A percentile compares a stretch with the other conserved stretches of the same genome.
phyloP scores from a whole-genome alignment of 2,797 vertebrate genomes.

The Ispidina lecontei region DNA sequence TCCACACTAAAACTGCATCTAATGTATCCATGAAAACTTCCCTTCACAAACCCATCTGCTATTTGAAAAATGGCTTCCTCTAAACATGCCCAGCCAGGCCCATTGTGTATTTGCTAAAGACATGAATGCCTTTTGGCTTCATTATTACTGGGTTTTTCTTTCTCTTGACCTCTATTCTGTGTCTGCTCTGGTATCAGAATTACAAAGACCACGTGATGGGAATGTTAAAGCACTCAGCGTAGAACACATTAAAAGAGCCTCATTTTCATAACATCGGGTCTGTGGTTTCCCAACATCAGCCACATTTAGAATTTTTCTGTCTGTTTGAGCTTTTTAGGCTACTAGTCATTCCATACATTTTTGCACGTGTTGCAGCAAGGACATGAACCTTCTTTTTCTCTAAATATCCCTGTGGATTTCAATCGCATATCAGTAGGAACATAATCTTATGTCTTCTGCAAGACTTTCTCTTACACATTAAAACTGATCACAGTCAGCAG shows the following conservation, averaged over 20 bases:
- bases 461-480: background rate
- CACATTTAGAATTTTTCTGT: background rate
- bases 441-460: background rate
- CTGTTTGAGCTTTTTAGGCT: background rate
- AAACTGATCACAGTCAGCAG: background rate
- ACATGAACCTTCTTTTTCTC: background rate
- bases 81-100: background rate
- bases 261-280: background rate
- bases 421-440: background rate
- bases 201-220: background rate
- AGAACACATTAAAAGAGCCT: background rate
- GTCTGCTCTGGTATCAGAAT: background rate
- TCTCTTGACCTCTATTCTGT: conserved; percentile 10
- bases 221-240: background rate
- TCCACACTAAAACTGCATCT: background rate
- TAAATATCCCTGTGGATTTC: background rate
- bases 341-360: background rate
- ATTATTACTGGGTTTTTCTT: background rate
- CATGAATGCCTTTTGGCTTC: background rate
- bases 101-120: background rate
- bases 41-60: background rate
- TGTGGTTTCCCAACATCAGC: background rate
- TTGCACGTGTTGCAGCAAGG: background rate
- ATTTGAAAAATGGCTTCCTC: background rate
- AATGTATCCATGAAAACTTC: background rate